Conservation (phyloP, 2,888 invertebrate genomes). For the Drosophila atripex region DNA sequence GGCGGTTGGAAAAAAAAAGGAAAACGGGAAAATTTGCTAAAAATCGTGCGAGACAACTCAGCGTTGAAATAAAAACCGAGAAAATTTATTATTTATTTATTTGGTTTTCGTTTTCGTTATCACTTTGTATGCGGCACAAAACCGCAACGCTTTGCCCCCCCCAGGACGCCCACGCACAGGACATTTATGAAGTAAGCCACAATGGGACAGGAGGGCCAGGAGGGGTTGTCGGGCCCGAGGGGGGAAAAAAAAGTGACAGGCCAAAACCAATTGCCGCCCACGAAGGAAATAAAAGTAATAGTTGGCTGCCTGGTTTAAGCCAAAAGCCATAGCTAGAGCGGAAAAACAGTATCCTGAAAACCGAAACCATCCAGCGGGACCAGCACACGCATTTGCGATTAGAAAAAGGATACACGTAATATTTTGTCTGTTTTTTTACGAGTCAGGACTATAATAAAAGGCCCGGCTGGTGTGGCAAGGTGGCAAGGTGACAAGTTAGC, state of each 20-base stretch:
- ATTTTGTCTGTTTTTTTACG: slow-evolving; percentile 69
- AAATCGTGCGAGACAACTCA: slow-evolving; percentile 53
- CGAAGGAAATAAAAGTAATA: slow-evolving; percentile 72
- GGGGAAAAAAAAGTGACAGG: slow-evolving; percentile 60
- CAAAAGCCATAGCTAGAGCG: background rate
- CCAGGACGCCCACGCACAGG: background rate
- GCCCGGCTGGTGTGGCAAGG: slow-evolving; percentile 32
- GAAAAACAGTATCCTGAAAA: background rate
- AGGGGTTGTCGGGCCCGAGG: too few species aligned
- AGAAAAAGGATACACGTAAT: slow-evolving; percentile 79
- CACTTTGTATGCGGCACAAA: slow-evolving; percentile 73
- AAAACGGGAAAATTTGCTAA: slow-evolving; percentile 66
- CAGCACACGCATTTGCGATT: slow-evolving; percentile 61
- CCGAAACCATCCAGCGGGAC: background rate
- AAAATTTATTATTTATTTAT: slow-evolving; percentile 77
- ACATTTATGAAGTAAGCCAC: slow-evolving; percentile 69
- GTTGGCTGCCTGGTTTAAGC: slow-evolving; percentile 52
- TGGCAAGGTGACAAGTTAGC: slow-evolving; percentile 72
- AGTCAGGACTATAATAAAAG: slow-evolving; percentile 58
- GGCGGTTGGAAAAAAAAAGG: too few species aligned
- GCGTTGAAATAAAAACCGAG: slow-evolving; percentile 66
- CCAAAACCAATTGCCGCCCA: slow-evolving; percentile 37
- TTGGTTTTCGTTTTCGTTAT: slow-evolving; percentile 76
- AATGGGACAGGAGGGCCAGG: slow-evolving; percentile 22
- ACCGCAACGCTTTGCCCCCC: slow-evolving; percentile 25